Evolutionary conservation across 2,888 invertebrate genomes (phyloP).

Genomic region (Carterocephalus palaemon): DNA sequence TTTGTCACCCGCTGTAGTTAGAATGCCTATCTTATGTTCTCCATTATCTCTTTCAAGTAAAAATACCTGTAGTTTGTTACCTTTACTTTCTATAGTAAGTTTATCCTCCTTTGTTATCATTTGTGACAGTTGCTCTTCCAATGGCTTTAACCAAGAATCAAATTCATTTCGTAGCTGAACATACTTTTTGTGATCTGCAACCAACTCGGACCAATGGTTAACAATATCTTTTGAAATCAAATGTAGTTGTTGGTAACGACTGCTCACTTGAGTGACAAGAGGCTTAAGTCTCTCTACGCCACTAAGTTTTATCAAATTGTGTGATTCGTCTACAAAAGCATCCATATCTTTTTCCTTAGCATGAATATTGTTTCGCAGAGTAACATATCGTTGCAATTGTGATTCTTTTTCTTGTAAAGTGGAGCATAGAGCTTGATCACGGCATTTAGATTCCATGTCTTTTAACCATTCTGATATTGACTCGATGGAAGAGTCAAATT

Average conservation of each 20-base stretch:
- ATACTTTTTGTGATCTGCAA: constrained; percentile 90
- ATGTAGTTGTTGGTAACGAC: constrained; percentile 89
- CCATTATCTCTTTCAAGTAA: constrained; percentile 91
- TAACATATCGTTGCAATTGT: constrained; percentile 84
- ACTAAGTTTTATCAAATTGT: constrained; percentile 89
- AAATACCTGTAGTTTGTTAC: constrained; percentile 84
- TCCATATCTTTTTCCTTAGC: constrained; percentile 92
- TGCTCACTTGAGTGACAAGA: constrained; percentile 92
- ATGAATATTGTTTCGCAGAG: constrained; percentile 86
- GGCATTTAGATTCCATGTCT: constrained; percentile 88
- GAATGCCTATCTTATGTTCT: constrained; percentile 85
- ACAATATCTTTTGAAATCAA: constrained; percentile 91
- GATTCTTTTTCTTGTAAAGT: constrained; percentile 88
- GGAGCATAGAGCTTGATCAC: constrained; percentile 91
- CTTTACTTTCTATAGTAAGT: constrained; percentile 81
- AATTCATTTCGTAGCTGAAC: constrained; percentile 86
- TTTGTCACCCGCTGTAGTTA: constrained; percentile 90
- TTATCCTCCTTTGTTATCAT: constrained; percentile 83
- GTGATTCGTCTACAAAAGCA: constrained; percentile 92
- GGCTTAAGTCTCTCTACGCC: constrained; percentile 92
- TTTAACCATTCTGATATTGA: constrained; percentile 92
- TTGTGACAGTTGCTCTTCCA: constrained; percentile 83
- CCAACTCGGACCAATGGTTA: constrained; percentile 89
- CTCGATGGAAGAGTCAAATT: constrained; percentile 90
- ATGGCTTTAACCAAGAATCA: constrained; percentile 86